These are phyloP conservation scores for Chydorus sphaericus DNA, from an alignment of 2,888 invertebrate genomes.

Conservation along the genomic window DNA sequence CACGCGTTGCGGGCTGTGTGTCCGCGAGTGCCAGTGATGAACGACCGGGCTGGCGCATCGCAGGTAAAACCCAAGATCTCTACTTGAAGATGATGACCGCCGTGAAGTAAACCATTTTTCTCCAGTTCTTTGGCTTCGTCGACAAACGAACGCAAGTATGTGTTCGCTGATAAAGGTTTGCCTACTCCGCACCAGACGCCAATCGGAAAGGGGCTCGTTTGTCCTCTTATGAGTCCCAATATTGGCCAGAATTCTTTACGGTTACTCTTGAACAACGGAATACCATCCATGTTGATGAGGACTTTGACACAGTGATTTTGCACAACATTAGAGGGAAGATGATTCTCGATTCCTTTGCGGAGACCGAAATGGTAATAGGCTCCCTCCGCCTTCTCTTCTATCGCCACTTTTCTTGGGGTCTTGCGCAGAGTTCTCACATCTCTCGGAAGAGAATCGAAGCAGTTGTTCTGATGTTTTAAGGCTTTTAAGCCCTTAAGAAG, in stretches of 20 bases:
- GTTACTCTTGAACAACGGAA: too few relatives aligned
- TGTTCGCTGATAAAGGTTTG: conserved; percentile 19
- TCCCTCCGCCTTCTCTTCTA: conserved; percentile 2
- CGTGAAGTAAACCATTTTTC: conserved; percentile 11
- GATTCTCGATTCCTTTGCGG: too few relatives aligned
- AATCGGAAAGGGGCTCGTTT: conserved; percentile 16
- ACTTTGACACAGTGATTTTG: too few relatives aligned
- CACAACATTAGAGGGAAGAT: too few relatives aligned
- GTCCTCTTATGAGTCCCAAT: conserved; percentile 18
- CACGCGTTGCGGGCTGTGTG: neutral
- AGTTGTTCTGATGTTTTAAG: neutral
- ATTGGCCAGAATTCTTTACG: conserved; percentile 23
- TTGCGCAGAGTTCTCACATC: neutral
- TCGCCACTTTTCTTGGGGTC: neutral
- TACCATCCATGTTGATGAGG: too few relatives aligned
- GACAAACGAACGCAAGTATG: conserved; percentile 19
- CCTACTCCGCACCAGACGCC: conserved; percentile 19
- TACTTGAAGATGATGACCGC: conserved; percentile 14
- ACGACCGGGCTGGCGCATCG: neutral
- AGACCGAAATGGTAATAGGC: conserved; percentile 12
- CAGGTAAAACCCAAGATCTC: conserved; percentile 3
- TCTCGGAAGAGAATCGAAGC: neutral
- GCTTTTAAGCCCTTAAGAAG: neutral
- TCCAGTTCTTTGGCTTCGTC: conserved; percentile 17
- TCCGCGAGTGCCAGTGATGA: neutral